These are phyloP conservation scores for Acronicta alni DNA, from an alignment of 2,888 invertebrate species.

Conservation along the genomic window DNA sequence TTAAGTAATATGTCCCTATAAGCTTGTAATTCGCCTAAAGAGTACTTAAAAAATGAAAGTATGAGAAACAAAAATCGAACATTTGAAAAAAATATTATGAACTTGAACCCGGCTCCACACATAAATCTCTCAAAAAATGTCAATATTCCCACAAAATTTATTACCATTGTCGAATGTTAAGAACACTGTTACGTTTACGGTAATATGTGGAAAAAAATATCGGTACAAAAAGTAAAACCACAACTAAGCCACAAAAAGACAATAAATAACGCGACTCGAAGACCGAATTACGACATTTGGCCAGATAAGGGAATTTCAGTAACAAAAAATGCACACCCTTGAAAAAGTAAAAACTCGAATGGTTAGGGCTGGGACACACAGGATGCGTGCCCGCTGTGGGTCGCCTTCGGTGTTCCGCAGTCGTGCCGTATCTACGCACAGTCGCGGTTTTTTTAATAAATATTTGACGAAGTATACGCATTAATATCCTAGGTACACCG, in stretches of 20 bases:
- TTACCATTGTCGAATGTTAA: constrained; percentile 56
- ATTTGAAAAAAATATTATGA: constrained; percentile 32
- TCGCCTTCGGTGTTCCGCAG: too few species aligned
- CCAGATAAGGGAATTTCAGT: constrained; percentile 64
- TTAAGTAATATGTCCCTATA: too few species aligned
- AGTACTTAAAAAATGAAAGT: background rate
- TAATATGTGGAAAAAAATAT: constrained; percentile 36
- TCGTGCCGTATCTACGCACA: too few species aligned
- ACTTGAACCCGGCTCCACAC: constrained; percentile 29
- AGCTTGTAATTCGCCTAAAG: too few species aligned
- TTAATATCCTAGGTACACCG: too few species aligned
- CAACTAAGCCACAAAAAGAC: constrained; percentile 56
- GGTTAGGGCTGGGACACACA: constrained; percentile 25
- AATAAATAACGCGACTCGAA: constrained; percentile 62
- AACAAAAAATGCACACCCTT: constrained; percentile 63
- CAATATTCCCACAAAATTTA: constrained; percentile 63
- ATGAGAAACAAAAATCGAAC: constrained; percentile 17
- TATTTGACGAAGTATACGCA: too few species aligned
- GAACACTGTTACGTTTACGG: constrained; percentile 35
- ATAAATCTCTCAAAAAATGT: constrained; percentile 58
- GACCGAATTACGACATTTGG: constrained; percentile 58
- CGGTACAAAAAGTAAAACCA: constrained; percentile 49
- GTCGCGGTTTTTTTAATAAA: too few species aligned
- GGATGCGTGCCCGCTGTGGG: background rate
- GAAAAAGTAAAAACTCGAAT: constrained; percentile 53